These are phyloP conservation scores for Heliconius nattereri DNA, from an alignment of 1,140 invertebrate species.

Conservation along the genomic window DNA sequence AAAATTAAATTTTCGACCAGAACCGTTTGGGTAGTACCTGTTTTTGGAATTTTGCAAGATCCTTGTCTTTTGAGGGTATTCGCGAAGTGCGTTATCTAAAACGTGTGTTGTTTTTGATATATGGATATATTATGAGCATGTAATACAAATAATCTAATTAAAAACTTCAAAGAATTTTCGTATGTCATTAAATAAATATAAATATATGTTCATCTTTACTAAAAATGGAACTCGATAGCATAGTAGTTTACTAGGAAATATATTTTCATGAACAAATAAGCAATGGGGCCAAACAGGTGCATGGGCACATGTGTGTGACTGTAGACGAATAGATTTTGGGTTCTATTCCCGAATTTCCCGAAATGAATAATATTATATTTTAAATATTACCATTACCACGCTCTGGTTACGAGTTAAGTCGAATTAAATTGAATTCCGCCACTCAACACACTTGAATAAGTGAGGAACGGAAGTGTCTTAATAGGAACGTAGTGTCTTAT, in stretches of 20 bases:
- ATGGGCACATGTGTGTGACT: too few relatives aligned
- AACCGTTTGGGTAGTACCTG: neutral
- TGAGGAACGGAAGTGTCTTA: too few relatives aligned
- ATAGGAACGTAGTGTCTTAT: too few relatives aligned
- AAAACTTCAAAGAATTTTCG: neutral
- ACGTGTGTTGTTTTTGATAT: neutral
- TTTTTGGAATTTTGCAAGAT: neutral
- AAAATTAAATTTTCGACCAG: neutral
- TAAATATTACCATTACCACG: too few relatives aligned
- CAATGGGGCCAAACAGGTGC: neutral
- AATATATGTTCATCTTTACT: too few relatives aligned
- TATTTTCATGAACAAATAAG: neutral
- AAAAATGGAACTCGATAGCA: neutral
- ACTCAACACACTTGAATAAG: too few relatives aligned
- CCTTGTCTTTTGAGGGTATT: slow-evolving; percentile 5
- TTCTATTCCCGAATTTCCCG: too few relatives aligned
- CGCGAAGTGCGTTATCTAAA: neutral
- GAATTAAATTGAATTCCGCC: too few relatives aligned
- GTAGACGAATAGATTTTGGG: too few relatives aligned
- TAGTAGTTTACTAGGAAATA: neutral
- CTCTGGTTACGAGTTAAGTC: too few relatives aligned
- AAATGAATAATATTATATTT: too few relatives aligned
- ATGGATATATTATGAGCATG: neutral
- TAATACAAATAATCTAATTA: neutral
- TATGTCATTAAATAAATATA: neutral